Evolutionary conservation across 2,888 invertebrate species (phyloP), one percentile per base, ranked within the genome.

Genomic region (Polydrusus pterygomalis): DNA sequence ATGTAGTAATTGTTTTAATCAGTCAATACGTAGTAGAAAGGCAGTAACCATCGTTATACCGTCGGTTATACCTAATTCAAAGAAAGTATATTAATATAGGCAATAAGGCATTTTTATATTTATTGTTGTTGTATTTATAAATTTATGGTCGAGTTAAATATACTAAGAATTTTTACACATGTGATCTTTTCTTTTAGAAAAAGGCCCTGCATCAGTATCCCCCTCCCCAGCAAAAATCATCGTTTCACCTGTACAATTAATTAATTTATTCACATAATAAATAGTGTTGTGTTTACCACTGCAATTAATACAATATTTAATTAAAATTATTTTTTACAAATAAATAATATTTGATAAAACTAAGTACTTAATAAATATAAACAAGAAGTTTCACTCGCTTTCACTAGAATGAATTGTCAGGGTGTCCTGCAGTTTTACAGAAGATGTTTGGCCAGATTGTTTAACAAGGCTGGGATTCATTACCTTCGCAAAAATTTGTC

Each of bases 401-500:
- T 77, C 76, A 6, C 77, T 74, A 34, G 74, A 77, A 63, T 78
- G 71, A 54, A 78, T 74, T 17, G 78, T 73, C 34, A 74, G 54
- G 0, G 74, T 75, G 45, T 79, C 79, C 47, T 60, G 79, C 11
- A 70, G 47, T 54, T 79, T 75, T 13, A 74, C 77, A 10, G 81
- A 71, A 13, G 72, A 30, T 17, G 81, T 43, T 47, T 82, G 81
- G 5, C 77, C 74, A 8, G 82, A 70, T 45, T 78, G 79, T 70
- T 83, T 84, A 17, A 84, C 79, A n/a, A 82, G 18, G 11, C 73
- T 80, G 3, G 89, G 88, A 81, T 86, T 88, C 83, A 89, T 88
- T 30, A 89, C 88, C 74, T 89, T 82, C 1, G 90, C 89, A 82
- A 89, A 89, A 40, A 90, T 88, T 83, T 89, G 89, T 74, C 87